phyloP scores from a whole-genome alignment of 2,113 vertebrate genomes.

The Furnarius figulus region DNA sequence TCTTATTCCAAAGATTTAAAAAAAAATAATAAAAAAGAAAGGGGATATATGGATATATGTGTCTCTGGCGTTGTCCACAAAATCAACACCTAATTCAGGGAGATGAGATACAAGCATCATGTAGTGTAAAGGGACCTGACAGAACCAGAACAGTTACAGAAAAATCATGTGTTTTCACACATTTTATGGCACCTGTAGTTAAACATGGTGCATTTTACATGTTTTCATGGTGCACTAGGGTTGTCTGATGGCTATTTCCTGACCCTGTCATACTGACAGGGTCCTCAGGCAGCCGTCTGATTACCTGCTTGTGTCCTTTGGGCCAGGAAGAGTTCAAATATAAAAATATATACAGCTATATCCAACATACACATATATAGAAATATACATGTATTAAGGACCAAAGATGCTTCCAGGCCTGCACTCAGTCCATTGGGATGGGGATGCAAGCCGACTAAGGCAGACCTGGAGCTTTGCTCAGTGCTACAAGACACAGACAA shows the following conservation, averaged over 20 bases:
- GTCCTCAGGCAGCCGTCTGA: not conserved
- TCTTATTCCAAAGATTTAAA: not conserved
- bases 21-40: not conserved
- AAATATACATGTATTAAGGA: not conserved
- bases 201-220: not conserved
- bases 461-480: accelerated
- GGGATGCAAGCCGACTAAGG: not conserved
- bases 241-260: not conserved
- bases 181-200: not conserved
- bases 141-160: not conserved
- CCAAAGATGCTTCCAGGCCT: accelerated
- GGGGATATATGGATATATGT: not conserved
- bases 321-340: not conserved
- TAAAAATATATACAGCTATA: not conserved
- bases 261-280: not conserved
- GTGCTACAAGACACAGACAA: not conserved
- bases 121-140: not conserved
- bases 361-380: not conserved
- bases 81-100: constrained; percentile 53
- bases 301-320: not conserved
- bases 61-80: constrained; percentile 31
- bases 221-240: not conserved
- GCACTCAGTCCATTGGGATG: not conserved
- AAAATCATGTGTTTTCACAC: not conserved
- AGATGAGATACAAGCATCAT: constrained; percentile 4